Evolutionary conservation across 2,888 invertebrate species (phyloP).

Genomic region (Lepidocyrtoides sp.): DNA sequence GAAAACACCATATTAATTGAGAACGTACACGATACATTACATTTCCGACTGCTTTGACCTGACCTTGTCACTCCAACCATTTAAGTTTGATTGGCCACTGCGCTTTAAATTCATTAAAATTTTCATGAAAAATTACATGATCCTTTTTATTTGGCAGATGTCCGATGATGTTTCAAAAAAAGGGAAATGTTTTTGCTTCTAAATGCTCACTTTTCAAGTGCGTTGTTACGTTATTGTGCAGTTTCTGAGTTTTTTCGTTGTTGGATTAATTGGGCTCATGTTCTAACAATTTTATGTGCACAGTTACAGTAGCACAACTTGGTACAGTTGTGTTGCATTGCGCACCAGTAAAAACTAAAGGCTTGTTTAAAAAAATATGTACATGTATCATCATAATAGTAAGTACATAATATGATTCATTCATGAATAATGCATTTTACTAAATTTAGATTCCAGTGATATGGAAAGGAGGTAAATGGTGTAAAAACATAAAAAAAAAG

Average conservation of each 20-base stretch:
- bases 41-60: too few species aligned
- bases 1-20: too few species aligned
- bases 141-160: conserved; percentile 25
- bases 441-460: conserved; percentile 56
- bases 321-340: background rate
- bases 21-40: too few species aligned
- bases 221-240: conserved; percentile 40
- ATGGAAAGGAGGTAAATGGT: conserved; percentile 57
- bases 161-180: background rate
- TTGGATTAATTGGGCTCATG: background rate
- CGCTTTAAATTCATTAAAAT: too few species aligned
- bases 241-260: conserved; percentile 20
- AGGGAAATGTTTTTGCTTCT: conserved; percentile 51
- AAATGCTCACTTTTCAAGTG: background rate
- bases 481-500: background rate
- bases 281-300: conserved; percentile 6
- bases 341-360: background rate
- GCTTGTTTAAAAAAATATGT: background rate
- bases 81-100: too few species aligned
- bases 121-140: too few species aligned
- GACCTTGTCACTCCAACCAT: too few species aligned
- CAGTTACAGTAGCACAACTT: background rate
- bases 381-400: background rate
- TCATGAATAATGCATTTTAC: background rate
- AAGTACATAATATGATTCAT: background rate